Conservation (phyloP, 2,888 invertebrate species). For the Drosophila falleni region DNA sequence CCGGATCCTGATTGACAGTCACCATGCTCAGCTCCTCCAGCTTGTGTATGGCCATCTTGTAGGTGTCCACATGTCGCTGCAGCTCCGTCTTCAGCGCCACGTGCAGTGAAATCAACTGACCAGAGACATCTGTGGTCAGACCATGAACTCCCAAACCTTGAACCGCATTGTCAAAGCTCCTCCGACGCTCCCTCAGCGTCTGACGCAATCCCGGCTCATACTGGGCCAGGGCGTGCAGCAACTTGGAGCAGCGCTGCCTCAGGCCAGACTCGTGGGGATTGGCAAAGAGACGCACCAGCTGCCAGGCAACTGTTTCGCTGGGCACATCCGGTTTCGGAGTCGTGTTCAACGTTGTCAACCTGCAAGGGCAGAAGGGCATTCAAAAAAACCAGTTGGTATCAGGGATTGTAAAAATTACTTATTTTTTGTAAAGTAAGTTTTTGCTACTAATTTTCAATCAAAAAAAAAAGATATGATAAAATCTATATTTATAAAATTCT, state of each 20-base stretch:
- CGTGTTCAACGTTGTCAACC: conserved; percentile 83
- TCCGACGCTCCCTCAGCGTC: conserved; percentile 89
- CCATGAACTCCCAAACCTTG: conserved; percentile 96
- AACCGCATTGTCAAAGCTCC: conserved; percentile 93
- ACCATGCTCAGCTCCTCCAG: conserved; percentile 90
- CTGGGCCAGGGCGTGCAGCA: conserved; percentile 87
- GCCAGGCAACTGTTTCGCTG: conserved; percentile 94
- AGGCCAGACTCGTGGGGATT: conserved; percentile 87
- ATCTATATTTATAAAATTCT: too few species aligned
- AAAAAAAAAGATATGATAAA: too few species aligned
- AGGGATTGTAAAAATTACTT: too few species aligned
- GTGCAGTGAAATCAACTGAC: conserved; percentile 91
- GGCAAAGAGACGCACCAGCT: conserved; percentile 91
- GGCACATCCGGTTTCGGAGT: conserved; percentile 89
- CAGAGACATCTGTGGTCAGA: conserved; percentile 89
- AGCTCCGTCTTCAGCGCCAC: conserved; percentile 94
- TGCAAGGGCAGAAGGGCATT: conserved; percentile 52
- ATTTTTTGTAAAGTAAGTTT: too few species aligned
- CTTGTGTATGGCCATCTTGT: conserved; percentile 94
- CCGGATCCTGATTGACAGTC: conserved; percentile 90
- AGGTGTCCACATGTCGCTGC: conserved; percentile 93
- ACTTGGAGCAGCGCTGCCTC: conserved; percentile 88
- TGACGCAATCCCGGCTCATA: conserved; percentile 90
- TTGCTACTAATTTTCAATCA: too few species aligned
- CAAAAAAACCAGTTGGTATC: not conserved